Evolutionary conservation across 2,113 vertebrate genomes (phyloP), one percentile per base, ranked within the genome.

Genomic region (Phrynosoma platyrhinos): DNA sequence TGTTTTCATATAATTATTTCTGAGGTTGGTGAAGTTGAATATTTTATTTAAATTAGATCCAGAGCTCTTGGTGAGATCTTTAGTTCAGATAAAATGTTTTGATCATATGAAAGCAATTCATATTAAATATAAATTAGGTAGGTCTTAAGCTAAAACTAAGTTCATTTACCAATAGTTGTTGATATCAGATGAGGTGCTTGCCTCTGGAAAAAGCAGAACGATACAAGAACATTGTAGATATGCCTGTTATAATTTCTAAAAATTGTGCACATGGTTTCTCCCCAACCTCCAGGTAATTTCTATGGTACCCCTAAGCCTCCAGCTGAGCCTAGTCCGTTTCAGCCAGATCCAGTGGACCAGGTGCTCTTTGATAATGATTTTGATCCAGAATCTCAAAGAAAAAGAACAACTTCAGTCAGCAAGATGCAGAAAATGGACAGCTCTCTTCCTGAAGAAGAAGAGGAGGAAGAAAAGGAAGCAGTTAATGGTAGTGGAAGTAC

Each of bases 341-440:
- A 99, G 95, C 97, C 98, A 0, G 99, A 99, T 92, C 95, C 98
- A 3, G 98, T 99, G 91, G 98, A 99, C 96, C 98, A 99, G 92
- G 98, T 99, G 85, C 97, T 99, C 91, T 99, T 99, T 87, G 98
- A 99, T 82, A 98, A 98, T 95, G 98, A 99, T 83, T 99, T 99
- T 94, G 98, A 99, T 93, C 96, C 97, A 0, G 98, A 99, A 94
- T 98, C 98, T 0, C 99, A 99, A 93, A 96, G 99, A 79, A 99
- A 99, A 91, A 97, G 98, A 94, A 99, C 99, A 18, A 99, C 98
- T 0, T 99, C 99, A 0, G 98, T 99, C 97, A 99, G 99, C 94
- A 99, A 99, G 94, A 99, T 99, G 98, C 98, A 99, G 68, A 95
- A 98, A 88, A 99, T 97, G 96, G 98, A 99, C 94, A 99, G 98